phyloP scores from a whole-genome alignment of 2,113 vertebrate genomes.

The Hepsetus odoe region DNA sequence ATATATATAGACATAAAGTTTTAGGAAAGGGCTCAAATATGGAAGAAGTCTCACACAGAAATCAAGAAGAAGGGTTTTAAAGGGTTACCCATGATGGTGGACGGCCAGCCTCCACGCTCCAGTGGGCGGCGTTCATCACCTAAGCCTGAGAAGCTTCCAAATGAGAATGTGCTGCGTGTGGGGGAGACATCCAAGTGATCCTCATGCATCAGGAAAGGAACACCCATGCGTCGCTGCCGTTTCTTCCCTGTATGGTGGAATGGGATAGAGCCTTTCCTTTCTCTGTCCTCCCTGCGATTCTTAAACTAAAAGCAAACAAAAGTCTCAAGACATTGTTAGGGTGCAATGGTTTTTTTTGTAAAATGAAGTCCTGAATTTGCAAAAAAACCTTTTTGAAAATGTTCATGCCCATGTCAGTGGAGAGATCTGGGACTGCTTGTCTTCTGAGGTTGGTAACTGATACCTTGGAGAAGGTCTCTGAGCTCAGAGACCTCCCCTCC shows the following conservation, averaged over 20 bases:
- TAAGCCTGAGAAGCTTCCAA: conserved; percentile 92
- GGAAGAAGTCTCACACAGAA: too few relatives aligned
- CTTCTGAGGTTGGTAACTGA: conserved; percentile 93
- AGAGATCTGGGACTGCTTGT: conserved; percentile 92
- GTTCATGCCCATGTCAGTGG: conserved; percentile 94
- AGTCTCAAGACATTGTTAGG: not conserved
- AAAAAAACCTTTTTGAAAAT: conserved; percentile 93
- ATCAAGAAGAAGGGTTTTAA: too few relatives aligned
- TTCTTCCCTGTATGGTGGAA: conserved; percentile 94
- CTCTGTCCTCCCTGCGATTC: conserved; percentile 92
- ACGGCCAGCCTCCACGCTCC: conserved; percentile 94
- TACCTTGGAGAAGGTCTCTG: conserved; percentile 92
- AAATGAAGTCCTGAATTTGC: not conserved
- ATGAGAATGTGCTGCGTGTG: conserved; percentile 96
- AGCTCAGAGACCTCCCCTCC: conserved; percentile 89
- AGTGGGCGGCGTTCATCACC: conserved; percentile 90
- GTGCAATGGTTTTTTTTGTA: not conserved
- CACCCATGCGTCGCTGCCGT: conserved; percentile 90
- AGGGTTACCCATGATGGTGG: conserved; percentile 93
- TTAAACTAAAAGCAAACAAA: conserved; percentile 83
- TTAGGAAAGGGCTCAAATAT: too few relatives aligned
- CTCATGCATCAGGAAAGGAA: conserved; percentile 94
- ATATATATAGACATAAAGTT: too few relatives aligned
- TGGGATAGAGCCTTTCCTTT: conserved; percentile 96
- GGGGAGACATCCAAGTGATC: conserved; percentile 96